Conservation (phyloP, 2,113 vertebrate genomes). For the Percopsis transmontana region DNA sequence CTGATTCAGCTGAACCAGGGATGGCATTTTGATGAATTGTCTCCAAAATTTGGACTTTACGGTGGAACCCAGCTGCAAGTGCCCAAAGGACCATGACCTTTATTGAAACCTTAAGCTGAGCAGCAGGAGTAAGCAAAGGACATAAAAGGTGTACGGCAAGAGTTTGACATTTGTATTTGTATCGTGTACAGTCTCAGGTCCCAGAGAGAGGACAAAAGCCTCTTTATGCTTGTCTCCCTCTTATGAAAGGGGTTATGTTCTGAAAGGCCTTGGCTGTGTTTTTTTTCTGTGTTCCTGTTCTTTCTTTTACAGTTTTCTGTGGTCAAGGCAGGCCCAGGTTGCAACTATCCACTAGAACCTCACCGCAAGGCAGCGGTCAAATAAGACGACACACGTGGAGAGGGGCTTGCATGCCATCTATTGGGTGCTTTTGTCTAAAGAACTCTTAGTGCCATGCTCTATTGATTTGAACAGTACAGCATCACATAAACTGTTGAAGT, state of each 20-base stretch:
- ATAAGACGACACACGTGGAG: not conserved
- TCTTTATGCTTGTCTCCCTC: conserved; percentile 12
- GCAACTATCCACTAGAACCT: not conserved
- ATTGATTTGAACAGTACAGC: no score
- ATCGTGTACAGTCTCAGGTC: conserved; percentile 5
- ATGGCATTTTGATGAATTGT: not conserved
- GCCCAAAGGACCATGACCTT: not conserved
- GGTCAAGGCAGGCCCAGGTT: conserved; percentile 13
- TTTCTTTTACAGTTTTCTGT: conserved; percentile 10
- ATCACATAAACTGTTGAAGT: no score
- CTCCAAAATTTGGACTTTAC: not conserved
- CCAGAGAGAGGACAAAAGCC: conserved; percentile 23
- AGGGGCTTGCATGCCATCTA: no score
- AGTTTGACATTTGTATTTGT: conserved; percentile 16
- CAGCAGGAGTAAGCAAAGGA: conserved; percentile 11
- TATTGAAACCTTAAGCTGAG: not conserved
- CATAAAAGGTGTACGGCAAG: conserved; percentile 10
- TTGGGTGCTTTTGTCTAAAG: no score
- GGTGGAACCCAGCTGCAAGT: not conserved
- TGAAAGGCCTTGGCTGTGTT: conserved; percentile 7
- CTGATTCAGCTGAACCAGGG: not conserved
- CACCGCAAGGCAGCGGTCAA: not conserved
- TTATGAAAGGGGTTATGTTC: conserved; percentile 17
- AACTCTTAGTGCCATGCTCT: no score
- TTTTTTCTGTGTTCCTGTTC: not conserved